Conservation (phyloP, 2,888 invertebrate species). For the Leucophenga maculata region DNA sequence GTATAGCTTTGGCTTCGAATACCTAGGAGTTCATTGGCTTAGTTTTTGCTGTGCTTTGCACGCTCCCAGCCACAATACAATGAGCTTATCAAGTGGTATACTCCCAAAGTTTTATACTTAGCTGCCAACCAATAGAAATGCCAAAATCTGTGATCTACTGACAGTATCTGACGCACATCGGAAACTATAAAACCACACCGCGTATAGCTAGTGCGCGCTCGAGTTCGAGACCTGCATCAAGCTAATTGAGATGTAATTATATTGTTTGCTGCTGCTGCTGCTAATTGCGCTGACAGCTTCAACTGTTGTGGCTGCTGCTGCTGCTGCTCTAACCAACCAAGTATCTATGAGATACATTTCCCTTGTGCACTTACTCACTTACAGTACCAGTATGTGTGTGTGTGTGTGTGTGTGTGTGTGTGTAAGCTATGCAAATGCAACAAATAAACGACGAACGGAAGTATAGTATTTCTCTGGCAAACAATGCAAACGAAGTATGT, state of each 20-base stretch:
- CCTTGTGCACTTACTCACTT: too few relatives aligned
- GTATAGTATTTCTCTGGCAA: constrained; percentile 18
- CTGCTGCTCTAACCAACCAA: neutral
- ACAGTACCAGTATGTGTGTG: neutral
- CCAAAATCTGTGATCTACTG: too few relatives aligned
- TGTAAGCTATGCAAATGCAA: constrained; percentile 15
- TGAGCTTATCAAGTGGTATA: too few relatives aligned
- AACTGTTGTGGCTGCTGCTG: constrained; percentile 7
- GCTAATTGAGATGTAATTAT: constrained; percentile 52
- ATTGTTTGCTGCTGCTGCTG: constrained; percentile 38
- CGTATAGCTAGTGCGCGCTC: too few relatives aligned
- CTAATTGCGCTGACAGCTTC: constrained; percentile 23
- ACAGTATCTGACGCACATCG: too few relatives aligned
- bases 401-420: neutral
- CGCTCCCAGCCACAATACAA: too few relatives aligned
- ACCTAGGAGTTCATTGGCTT: too few relatives aligned
- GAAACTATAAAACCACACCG: too few relatives aligned
- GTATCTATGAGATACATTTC: constrained; percentile 4
- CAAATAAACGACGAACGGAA: constrained; percentile 14
- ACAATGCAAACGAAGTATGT: constrained; percentile 19
- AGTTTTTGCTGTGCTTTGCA: too few relatives aligned
- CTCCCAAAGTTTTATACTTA: too few relatives aligned
- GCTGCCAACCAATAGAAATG: too few relatives aligned
- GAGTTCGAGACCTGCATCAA: constrained; percentile 14
- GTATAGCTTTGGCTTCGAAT: too few relatives aligned